Base-by-base conservation (phyloP, 2,113 vertebrate species). In the Xenopus borealis region DNA sequence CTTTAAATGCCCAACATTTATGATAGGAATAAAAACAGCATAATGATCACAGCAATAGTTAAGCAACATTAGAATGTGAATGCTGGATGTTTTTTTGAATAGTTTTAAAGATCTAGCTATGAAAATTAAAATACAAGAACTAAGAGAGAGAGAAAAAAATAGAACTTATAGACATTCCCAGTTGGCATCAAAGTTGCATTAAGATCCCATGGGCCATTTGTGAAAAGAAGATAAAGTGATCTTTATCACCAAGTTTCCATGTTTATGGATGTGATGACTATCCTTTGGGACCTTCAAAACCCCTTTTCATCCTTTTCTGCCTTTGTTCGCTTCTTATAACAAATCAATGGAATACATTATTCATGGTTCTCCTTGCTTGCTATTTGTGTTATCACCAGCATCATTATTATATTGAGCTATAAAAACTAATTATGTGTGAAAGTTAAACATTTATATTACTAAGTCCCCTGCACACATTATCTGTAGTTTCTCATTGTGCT, bases 331-430 rank as follows among this genome's bases (percentile, higher is more conserved):
- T 53, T 66, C 11, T 63, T 61, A 75, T 75, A 75, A 62, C 57
- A 69, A 75, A 75, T 75, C 66, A 69, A 75, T 75, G 47, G 57
- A 75, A 75, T 75, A 59, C 53, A 75, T 75, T 75, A 75, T 75
- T 75, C 65, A 75, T 67, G 55, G 71, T 44, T 66, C 30, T 55
- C 30, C 30, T 62, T 17, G 23, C 59, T 72, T 40, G 59, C 62
- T 72, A 65, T 65, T 64, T 64, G 61, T 44, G 45, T 18, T 63
- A 52, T 72, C 50, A 45, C 27, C 70, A 72, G 62, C 59, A 72
- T 72, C 19, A 72, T 71, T 62, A 62, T 71, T 45, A 52, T 44
- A 71, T 46, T 10, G 16, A 23, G 30, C 14, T 19, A 55, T 47
- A 59, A 72, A 16, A 18, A 57, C 18, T 66, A 65, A 55, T 45